A percentile compares a stretch with the other conserved stretches of the same genome.
Evolutionary conservation across 2,113 vertebrate species (phyloP).

Genomic region (Colius striatus): DNA sequence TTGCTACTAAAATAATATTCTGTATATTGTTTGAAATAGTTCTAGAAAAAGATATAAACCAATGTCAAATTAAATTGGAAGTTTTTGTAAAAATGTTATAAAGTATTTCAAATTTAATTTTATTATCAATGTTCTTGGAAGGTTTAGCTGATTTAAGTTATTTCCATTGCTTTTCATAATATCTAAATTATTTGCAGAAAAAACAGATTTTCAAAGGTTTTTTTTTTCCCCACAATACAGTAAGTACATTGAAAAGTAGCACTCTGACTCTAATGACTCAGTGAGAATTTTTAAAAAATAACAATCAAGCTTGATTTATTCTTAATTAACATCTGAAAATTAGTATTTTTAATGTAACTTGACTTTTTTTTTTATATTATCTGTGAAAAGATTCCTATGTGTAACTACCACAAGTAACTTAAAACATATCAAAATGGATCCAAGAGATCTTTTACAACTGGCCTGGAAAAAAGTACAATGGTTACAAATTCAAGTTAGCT

Average conservation of each 20-base stretch:
- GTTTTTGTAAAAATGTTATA: background rate
- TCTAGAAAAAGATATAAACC: slow-evolving; percentile 51
- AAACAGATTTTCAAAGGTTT: background rate
- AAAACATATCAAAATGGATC: background rate
- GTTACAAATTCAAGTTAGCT: slow-evolving; percentile 14
- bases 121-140: slow-evolving; percentile 28
- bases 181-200: background rate
- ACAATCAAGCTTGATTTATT: background rate
- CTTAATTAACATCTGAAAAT: slow-evolving; percentile 3
- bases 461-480: slow-evolving; percentile 12
- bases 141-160: background rate
- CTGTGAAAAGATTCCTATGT: slow-evolving; percentile 33
- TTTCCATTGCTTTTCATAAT: slow-evolving; percentile 26
- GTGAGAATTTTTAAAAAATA: background rate
- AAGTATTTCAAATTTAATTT: slow-evolving; percentile 63
- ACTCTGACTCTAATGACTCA: background rate
- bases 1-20: background rate
- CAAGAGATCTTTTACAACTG: background rate
- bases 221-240: background rate
- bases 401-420: slow-evolving; percentile 39
- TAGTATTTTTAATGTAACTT: background rate
- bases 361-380: slow-evolving; percentile 17
- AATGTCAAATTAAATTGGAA: slow-evolving; percentile 54
- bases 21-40: background rate
- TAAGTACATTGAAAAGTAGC: background rate